Conservation (phyloP, 2,888 invertebrate species). For the Ectobius pallidus region DNA sequence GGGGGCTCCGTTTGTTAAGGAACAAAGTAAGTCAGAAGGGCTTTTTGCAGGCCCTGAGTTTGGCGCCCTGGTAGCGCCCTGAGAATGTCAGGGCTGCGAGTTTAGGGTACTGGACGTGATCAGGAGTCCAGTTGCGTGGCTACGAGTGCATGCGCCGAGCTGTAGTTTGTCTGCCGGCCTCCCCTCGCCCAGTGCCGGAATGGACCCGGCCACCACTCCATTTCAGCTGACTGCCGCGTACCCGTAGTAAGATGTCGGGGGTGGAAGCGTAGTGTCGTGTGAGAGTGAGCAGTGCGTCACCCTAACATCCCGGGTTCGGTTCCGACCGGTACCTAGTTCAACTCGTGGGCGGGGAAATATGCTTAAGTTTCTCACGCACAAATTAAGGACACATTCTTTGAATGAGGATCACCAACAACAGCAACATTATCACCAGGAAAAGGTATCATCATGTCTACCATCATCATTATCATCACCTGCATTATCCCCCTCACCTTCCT, state of each 20-base stretch:
- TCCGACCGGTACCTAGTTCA: slow-evolving; percentile 56
- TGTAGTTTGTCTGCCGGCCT: slow-evolving; percentile 20
- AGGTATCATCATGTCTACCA: no score
- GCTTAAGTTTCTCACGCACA: slow-evolving; percentile 86
- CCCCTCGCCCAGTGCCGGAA: slow-evolving; percentile 53
- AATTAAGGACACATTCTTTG: slow-evolving; percentile 83
- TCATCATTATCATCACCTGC: no score
- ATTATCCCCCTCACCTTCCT: slow-evolving; percentile 52
- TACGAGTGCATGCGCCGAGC: background rate
- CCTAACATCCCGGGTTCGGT: slow-evolving; percentile 35
- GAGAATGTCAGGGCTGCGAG: background rate
- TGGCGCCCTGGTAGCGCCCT: background rate
- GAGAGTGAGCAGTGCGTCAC: slow-evolving; percentile 34
- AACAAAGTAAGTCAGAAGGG: slow-evolving; percentile 8
- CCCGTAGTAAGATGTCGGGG: slow-evolving; percentile 53
- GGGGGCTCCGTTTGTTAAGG: slow-evolving; percentile 37
- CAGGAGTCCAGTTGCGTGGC: no score
- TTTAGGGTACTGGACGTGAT: no score
- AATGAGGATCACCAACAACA: slow-evolving; percentile 74
- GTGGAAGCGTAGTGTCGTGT: slow-evolving; percentile 31
- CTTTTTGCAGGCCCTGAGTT: background rate
- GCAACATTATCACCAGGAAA: slow-evolving; percentile 73
- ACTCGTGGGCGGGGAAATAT: slow-evolving; percentile 72
- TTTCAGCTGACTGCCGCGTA: slow-evolving; percentile 59
- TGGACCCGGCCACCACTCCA: slow-evolving; percentile 57